Evolutionary conservation across 2,797 vertebrate genomes (phyloP), one percentile per base, ranked within the genome.

Genomic region (Peromyscus nudipes): DNA sequence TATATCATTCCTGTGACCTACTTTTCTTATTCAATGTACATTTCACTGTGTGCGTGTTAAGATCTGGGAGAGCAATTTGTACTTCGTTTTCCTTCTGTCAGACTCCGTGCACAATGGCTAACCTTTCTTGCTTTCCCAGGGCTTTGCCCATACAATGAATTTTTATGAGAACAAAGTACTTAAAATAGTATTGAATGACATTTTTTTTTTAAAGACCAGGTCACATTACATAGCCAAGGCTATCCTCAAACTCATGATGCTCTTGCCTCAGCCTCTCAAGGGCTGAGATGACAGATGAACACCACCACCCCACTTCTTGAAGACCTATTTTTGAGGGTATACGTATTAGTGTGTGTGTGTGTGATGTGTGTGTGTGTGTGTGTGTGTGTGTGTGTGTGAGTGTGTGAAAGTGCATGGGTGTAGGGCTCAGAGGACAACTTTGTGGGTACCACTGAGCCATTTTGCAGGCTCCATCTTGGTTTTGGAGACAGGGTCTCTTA

Each of bases 31-130:
- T 94, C 67, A 65, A 0, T 46, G 75, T 75, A 9, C 87, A 80
- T 91, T 90, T 94, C 81, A 92, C 34, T 49, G 55, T 81, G 64
- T 81, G 80, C 49, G 60, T 95, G 92, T 86, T 90, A 57, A 7
- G 76, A 92, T 73, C 85, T 85, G 60, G 40, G 86, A 97, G 91
- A 86, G 65, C 55, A 87, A 31, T 91, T 77, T 62, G 60, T 82
- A 75, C 55, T 46, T 77, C 49, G 49, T 31, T 84, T 96, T 95
- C 52, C 29, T 46, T 91, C 89, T 77, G 57, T 96, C 88, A 86
- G 46, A 62, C 64, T 64, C 65, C 82, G 86, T n/a, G 34, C 65
- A 49, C 67, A 84, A 27, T 65, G 65, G 64, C 17, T 65, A 83
- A 0, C 40, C 65, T 76, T 83, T 75, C 60, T 86, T 84, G 77